Base-by-base conservation (phyloP, 1,140 invertebrate genomes). In the Ceratitis capitata region DNA sequence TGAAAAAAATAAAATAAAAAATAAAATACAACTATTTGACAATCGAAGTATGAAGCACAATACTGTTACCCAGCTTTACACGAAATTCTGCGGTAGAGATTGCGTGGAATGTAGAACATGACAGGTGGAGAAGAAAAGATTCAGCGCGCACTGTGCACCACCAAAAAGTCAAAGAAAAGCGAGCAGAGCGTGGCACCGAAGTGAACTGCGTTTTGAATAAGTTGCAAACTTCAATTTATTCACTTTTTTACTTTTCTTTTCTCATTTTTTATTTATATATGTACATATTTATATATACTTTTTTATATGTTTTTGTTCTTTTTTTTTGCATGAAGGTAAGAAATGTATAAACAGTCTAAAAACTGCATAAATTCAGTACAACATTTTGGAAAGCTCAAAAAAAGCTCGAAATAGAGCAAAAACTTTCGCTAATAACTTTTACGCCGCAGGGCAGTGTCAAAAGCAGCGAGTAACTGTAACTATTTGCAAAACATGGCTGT, bases 151-250 rank as follows among this genome's bases (percentile, higher is more conserved):
- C 6, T 61, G 56, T 26, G n/a, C 5, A 26, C n/a, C n/a, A 35
- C 2, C 19, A 23, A 78, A 78, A 78, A 47, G 69, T 78, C 69
- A 78, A 78, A n/a, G n/a, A 23, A 47, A 32, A 45, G 39, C 5
- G 23, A 26, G 2, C 0, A 23, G 69, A 78, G 69, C 7, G 29
- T 16, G 5, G 56, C 23, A 61, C 56, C 23, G 29, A 61, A 61
- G 56, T 61, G 26, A 61, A 61, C 56, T 61, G 56, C n/a, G n/a
- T 61, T 61, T 61, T 26, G 23, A 78, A 74, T 74, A 74, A 42
- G 32, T 74, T 74, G 35, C 64, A 6, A 74, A 74, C 64, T 74
- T 12, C 3, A 61, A 69, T 32, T 39, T 69, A 19, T 35, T 69
- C 2, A 32, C 32, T 19, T 35, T 78, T 78, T 3, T 78, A 45